phyloP scores from a whole-genome alignment of 2,797 vertebrate genomes.

The Dallia pectoralis region DNA sequence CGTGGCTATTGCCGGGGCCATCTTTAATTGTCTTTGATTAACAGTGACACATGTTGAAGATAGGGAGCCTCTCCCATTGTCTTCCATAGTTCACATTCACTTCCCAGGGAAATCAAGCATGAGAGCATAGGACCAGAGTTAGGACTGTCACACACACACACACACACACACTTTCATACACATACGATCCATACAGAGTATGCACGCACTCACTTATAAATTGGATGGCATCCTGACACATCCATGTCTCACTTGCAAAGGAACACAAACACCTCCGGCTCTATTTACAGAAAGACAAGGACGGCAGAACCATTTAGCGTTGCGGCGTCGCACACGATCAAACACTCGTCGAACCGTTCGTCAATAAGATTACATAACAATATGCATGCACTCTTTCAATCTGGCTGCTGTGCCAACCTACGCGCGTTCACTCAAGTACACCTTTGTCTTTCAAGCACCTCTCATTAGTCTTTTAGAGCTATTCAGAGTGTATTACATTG shows the following conservation, averaged over 20 bases:
- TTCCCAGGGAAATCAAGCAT: slow-evolving; percentile 70
- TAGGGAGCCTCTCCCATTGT: slow-evolving; percentile 67
- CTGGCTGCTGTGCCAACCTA: slow-evolving; percentile 36
- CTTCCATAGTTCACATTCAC: slow-evolving; percentile 56
- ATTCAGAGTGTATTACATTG: slow-evolving; percentile 34
- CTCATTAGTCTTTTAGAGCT: slow-evolving; percentile 43
- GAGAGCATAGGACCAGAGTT: slow-evolving; percentile 21
- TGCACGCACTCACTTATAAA: slow-evolving; percentile 1
- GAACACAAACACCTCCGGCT: slow-evolving; percentile 3
- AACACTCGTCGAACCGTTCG: neutral
- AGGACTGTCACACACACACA: neutral
- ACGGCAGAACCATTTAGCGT: neutral
- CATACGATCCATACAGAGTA: neutral
- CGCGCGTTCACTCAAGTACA: slow-evolving; percentile 41
- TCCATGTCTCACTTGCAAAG: slow-evolving; percentile 6
- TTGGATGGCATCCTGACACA: slow-evolving; percentile 15
- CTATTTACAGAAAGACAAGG: neutral
- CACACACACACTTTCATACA: slow-evolving; percentile 8
- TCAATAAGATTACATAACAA: slow-evolving; percentile 8
- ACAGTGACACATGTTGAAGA: slow-evolving; percentile 71
- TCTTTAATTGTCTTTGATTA: slow-evolving; percentile 81
- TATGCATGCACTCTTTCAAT: slow-evolving; percentile 20
- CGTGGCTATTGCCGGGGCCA: slow-evolving; percentile 69
- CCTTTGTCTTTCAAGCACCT: slow-evolving; percentile 42
- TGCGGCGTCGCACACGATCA: neutral